A percentile compares a stretch with the other conserved stretches of the same genome.
Conservation (phyloP, 2,797 vertebrate species). For the Allochrocebus solatus region DNA sequence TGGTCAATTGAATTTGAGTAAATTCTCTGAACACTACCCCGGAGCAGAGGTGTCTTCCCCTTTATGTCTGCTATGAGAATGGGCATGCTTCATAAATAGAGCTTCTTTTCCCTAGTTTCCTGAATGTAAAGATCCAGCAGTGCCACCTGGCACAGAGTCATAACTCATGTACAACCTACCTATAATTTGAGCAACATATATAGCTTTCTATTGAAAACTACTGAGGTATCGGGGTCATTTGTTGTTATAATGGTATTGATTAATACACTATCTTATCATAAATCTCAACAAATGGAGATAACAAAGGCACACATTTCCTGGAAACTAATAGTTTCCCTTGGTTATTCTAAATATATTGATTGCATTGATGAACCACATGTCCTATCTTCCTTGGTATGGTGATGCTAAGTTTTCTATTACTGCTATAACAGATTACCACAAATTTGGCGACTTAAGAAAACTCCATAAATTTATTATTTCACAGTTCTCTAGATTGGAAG, state of each 20-base stretch:
- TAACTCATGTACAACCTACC: background rate
- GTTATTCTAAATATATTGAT: background rate
- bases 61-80: background rate
- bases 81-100: background rate
- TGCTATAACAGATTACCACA: background rate
- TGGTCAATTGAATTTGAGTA: background rate
- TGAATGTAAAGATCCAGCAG: background rate
- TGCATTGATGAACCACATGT: background rate
- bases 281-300: background rate
- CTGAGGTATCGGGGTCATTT: background rate
- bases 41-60: background rate
- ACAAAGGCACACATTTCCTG: background rate
- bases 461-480: background rate
- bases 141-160: background rate
- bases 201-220: background rate
- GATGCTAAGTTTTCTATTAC: background rate
- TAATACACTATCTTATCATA: background rate
- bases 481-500: background rate
- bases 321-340: background rate
- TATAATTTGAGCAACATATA: background rate
- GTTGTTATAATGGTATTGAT: background rate
- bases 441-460: background rate
- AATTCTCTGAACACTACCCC: background rate
- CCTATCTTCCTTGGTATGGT: background rate
- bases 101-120: background rate